These are phyloP conservation scores for Cichladusa arquata DNA, from an alignment of 2,113 vertebrate species.

Conservation along the genomic window DNA sequence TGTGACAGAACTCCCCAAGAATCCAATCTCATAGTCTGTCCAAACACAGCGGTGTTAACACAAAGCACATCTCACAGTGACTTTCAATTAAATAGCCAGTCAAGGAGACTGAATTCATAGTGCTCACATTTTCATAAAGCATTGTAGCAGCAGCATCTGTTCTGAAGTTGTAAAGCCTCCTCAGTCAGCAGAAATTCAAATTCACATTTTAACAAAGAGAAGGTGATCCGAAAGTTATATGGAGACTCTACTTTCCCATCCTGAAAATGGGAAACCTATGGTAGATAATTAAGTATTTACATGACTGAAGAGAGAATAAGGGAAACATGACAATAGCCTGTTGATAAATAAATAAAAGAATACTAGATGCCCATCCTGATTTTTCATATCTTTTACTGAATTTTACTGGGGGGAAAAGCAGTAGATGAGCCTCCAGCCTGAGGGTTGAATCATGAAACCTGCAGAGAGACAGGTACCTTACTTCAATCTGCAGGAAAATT, in stretches of 20 bases:
- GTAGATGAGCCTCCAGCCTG: neutral
- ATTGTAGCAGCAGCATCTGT: neutral
- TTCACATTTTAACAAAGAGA: neutral
- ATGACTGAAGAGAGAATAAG: neutral
- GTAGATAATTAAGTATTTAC: neutral
- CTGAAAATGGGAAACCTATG: neutral
- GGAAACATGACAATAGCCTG: neutral
- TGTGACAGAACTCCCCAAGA: neutral
- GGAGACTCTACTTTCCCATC: neutral
- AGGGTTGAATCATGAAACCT: neutral
- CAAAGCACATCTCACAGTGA: neutral
- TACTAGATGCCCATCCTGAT: neutral
- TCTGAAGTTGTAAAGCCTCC: neutral
- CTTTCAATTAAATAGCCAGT: conserved; percentile 1
- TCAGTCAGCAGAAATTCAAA: neutral
- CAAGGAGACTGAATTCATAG: neutral
- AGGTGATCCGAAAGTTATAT: neutral
- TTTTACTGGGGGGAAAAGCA: neutral
- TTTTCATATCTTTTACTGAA: neutral
- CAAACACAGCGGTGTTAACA: neutral
- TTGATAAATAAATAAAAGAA: neutral
- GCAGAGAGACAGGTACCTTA: neutral
- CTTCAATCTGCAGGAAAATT: neutral
- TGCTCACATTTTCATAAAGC: neutral
- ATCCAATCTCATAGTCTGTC: neutral